Conservation (phyloP, 2,888 invertebrate species). For the Lissonota sp. region DNA sequence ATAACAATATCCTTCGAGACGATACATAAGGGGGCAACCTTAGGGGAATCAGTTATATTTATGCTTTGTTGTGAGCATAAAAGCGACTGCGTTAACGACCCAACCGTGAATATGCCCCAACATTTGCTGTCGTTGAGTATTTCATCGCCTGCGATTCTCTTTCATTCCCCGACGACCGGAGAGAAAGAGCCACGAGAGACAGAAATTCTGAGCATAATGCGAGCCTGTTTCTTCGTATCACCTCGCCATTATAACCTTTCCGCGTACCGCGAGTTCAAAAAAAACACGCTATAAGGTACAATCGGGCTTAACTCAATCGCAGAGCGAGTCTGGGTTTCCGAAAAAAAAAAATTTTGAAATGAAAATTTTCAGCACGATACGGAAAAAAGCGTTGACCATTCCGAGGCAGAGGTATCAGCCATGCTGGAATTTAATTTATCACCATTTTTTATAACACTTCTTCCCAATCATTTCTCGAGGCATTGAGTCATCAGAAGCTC, state of each 20-base stretch:
- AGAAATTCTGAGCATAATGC: constrained; percentile 63
- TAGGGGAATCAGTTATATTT: constrained; percentile 80
- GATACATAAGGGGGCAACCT: constrained; percentile 76
- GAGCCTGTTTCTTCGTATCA: constrained; percentile 69
- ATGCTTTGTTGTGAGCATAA: constrained; percentile 81
- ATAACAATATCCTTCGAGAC: constrained; percentile 67
- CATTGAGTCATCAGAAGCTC: too few species aligned
- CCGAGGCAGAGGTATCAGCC: too few species aligned
- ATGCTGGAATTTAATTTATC: too few species aligned
- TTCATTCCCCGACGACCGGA: constrained; percentile 30
- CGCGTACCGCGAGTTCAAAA: constrained; percentile 24
- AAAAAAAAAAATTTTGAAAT: too few species aligned
- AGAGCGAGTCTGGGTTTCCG: too few species aligned
- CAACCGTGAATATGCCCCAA: constrained; percentile 70
- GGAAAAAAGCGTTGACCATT: too few species aligned
- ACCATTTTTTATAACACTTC: too few species aligned
- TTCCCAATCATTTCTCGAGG: too few species aligned
- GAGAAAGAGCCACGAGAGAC: constrained; percentile 62
- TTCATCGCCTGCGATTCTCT: constrained; percentile 73
- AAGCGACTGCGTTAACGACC: constrained; percentile 76
- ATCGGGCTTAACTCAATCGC: too few species aligned
- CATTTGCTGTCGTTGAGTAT: constrained; percentile 76
- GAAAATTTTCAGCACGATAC: too few species aligned
- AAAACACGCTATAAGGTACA: too few species aligned
- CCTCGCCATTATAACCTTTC: constrained; percentile 47